Evolutionary conservation across 2,888 invertebrate genomes (phyloP), one percentile per base, ranked within the genome.

Genomic region (Drosophila austrosaltans): DNA sequence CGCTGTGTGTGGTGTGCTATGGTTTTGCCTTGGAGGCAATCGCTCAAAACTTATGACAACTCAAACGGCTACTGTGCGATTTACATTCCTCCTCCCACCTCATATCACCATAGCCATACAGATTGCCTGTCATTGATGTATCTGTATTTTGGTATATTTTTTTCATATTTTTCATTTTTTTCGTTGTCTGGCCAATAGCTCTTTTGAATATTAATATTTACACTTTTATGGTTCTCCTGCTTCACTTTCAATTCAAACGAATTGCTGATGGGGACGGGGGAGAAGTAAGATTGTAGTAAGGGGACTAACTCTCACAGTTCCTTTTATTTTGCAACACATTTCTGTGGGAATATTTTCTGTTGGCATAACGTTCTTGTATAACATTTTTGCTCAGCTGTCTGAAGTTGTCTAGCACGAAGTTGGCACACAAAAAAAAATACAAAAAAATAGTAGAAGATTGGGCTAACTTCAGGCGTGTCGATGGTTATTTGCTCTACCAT

Each of bases 31-130:
- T 82, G 22, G 73, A 79, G 90, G 84, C 90, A 89, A 89, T 90
- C 91, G 90, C 78, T 89, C 91, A 89, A 89, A 81, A 84, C 85
- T 76, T 83, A 81, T 90, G 89, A 89, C 89, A 89, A 90, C 89
- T 82, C 79, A 88, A 88, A 78, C 76, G 73, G 89, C 89, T 89
- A 89, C 89, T 87, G 89, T 89, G 75, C 70, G 69, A 65, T 76
- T 8, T 36, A 36, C 36, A 8, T 36, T 1, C 1, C 36, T 10
- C 36, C 36, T 75, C 65, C 54, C n/a, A 28, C 42, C 12, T 30
- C 59, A 54, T 66, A 53, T 3, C 53, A 25, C 7, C 32, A 32
- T 36, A 8, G 36, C 1, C 2, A 30, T 56, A 57, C 39, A 44
- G 59, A 22, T 73, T 62, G 59, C 58, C 64, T 58, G 70, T 63